Evolutionary conservation across 2,113 vertebrate species (phyloP).

Genomic region (Urocynchramus pylzowi): DNA sequence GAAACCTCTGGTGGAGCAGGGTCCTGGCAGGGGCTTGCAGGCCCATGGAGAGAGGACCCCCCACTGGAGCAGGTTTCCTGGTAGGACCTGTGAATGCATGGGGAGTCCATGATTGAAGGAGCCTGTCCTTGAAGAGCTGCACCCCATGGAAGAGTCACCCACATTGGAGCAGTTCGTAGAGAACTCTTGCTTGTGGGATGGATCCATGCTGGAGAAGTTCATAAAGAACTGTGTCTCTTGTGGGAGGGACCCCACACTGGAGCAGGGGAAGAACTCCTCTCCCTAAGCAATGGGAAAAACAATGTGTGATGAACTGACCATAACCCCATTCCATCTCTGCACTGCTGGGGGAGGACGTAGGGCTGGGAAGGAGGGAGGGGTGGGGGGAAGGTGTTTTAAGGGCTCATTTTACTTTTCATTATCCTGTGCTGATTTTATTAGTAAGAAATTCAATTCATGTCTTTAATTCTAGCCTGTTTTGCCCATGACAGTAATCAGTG

Average conservation of each 20-base stretch:
- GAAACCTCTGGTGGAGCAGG: background rate
- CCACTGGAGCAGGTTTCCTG: background rate
- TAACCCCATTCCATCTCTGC: background rate
- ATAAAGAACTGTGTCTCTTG: rapidly evolving
- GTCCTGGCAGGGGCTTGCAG: background rate
- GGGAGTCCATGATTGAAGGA: background rate
- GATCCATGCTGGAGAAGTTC: background rate
- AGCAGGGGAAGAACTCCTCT: background rate
- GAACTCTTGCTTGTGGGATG: rapidly evolving
- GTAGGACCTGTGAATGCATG: rapidly evolving
- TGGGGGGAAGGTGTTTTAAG: background rate
- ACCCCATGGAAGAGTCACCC: background rate
- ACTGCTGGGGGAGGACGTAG: background rate
- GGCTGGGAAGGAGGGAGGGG: background rate
- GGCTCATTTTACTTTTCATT: background rate
- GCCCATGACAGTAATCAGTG: background rate
- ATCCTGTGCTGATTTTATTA: background rate
- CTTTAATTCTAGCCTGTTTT: background rate
- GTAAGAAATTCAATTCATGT: background rate
- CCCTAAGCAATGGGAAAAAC: background rate
- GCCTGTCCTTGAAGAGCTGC: background rate
- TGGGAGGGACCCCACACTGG: too few species aligned
- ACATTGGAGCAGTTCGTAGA: rapidly evolving
- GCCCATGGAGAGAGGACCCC: rapidly evolving
- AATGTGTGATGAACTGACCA: background rate